Conservation (phyloP, 2,888 invertebrate genomes). For the Epistrophe eligans region DNA sequence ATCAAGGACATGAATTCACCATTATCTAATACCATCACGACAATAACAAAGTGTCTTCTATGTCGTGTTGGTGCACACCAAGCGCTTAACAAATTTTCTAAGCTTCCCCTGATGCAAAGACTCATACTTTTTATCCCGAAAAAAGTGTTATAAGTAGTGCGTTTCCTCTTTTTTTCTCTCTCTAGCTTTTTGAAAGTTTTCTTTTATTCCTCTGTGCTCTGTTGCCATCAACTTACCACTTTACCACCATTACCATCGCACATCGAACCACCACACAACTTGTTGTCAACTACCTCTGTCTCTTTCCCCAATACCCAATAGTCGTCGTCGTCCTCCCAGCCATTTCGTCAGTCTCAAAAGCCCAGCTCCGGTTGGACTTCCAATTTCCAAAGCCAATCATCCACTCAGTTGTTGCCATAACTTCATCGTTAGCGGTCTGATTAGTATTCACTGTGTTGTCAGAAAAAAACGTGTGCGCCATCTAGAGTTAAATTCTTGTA, state of each 20-base stretch:
- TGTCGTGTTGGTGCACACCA: conserved; percentile 52
- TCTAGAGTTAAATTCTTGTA: conserved; percentile 42
- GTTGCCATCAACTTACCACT: conserved; percentile 37
- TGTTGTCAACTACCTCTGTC: conserved; percentile 62
- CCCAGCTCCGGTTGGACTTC: conserved; percentile 64
- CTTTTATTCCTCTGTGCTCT: conserved; percentile 7
- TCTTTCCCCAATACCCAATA: conserved; percentile 25
- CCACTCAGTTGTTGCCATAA: conserved; percentile 72
- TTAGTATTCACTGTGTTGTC: conserved; percentile 15
- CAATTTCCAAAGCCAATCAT: conserved; percentile 62
- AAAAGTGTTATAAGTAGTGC: conserved; percentile 61
- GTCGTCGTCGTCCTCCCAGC: conserved; percentile 18
- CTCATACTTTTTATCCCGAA: conserved; percentile 1
- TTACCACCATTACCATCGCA: conserved; percentile 53
- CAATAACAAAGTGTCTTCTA: conserved; percentile 21
- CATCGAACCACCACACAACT: conserved; percentile 70
- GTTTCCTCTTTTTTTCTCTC: conserved; percentile 71
- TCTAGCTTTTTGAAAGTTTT: conserved; percentile 62
- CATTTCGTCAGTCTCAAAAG: conserved; percentile 21
- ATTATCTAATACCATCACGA: conserved; percentile 11
- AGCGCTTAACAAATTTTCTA: conserved; percentile 50
- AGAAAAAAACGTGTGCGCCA: conserved; percentile 47
- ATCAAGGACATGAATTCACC: conserved; percentile 13
- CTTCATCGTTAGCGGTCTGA: conserved; percentile 71
- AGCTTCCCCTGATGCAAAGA: conserved; percentile 21